A percentile compares a stretch with the other conserved stretches of the same genome.
Conservation (phyloP, 2,113 vertebrate genomes). For the Hippopotamus amphibius region DNA sequence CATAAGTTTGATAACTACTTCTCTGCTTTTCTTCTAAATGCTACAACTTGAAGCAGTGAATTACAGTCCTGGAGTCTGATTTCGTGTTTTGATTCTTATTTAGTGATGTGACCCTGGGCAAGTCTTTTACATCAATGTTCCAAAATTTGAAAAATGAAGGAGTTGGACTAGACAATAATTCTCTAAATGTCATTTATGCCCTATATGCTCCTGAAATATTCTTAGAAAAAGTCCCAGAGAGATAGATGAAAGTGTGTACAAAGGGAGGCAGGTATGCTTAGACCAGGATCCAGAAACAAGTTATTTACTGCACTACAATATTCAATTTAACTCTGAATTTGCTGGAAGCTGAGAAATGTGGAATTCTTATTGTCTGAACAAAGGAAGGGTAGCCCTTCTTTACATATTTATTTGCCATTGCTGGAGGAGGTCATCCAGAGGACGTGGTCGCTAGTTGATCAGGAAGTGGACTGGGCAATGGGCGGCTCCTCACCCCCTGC, state of each 20-base stretch:
- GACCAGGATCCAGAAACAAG: neutral
- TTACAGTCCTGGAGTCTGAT: neutral
- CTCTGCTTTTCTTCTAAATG: neutral
- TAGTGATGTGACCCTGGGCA: neutral
- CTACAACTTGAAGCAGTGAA: neutral
- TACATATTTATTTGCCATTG: neutral
- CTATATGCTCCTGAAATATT: neutral
- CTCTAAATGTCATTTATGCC: neutral
- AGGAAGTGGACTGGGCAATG: neutral
- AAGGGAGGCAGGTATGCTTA: neutral
- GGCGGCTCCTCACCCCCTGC: neutral
- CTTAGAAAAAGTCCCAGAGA: conserved; percentile 6
- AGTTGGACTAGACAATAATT: neutral
- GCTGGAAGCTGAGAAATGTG: neutral
- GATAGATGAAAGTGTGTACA: neutral
- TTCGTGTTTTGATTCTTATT: neutral
- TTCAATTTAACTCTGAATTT: conserved; percentile 45
- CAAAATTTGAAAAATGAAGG: neutral
- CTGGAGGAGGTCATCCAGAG: neutral
- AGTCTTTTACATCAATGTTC: neutral
- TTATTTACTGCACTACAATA: neutral
- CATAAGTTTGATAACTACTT: fast-evolving
- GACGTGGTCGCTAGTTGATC: neutral
- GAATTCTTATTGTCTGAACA: neutral
- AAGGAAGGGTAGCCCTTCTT: neutral